Percentiles rank a stretch among this genome's conserved stretches.
phyloP scores from a whole-genome alignment of 1,140 invertebrate genomes.

The Patella vulgata region DNA sequence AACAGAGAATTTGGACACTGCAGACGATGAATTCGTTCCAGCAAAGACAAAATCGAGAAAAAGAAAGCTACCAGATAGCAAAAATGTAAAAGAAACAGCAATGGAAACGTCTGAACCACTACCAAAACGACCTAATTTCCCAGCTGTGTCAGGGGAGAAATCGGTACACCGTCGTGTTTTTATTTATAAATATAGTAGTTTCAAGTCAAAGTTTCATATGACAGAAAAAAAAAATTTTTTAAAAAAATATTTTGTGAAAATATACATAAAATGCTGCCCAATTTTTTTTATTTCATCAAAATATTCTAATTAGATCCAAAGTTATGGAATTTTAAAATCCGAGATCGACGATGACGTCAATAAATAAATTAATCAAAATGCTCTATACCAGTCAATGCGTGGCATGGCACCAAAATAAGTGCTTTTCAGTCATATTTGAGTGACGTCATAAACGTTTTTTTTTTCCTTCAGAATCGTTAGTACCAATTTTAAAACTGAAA shows the following conservation, averaged over 20 bases:
- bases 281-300: too few species aligned
- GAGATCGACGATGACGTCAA: background rate
- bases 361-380: background rate
- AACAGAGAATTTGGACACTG: conserved; percentile 11
- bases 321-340: too few species aligned
- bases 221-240: too few species aligned
- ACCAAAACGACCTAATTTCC: conserved; percentile 47
- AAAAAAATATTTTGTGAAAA: too few species aligned
- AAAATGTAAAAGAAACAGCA: conserved; percentile 10
- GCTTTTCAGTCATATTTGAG: too few species aligned
- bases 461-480: too few species aligned
- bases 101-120: conserved; percentile 25
- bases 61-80: conserved; percentile 31
- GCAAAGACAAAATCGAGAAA: conserved; percentile 46
- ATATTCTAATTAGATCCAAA: too few species aligned
- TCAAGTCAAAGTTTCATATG: background rate
- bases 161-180: conserved; percentile 34
- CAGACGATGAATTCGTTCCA: conserved; percentile 31
- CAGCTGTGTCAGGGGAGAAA: conserved; percentile 52
- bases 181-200: background rate
- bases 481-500: too few species aligned
- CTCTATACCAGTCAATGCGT: too few species aligned
- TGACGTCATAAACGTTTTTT: too few species aligned
- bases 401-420: too few species aligned
- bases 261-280: too few species aligned